Evolutionary conservation across 1,140 invertebrate genomes (phyloP), one percentile per base, ranked within the genome.

Genomic region (Nephila pilipes): DNA sequence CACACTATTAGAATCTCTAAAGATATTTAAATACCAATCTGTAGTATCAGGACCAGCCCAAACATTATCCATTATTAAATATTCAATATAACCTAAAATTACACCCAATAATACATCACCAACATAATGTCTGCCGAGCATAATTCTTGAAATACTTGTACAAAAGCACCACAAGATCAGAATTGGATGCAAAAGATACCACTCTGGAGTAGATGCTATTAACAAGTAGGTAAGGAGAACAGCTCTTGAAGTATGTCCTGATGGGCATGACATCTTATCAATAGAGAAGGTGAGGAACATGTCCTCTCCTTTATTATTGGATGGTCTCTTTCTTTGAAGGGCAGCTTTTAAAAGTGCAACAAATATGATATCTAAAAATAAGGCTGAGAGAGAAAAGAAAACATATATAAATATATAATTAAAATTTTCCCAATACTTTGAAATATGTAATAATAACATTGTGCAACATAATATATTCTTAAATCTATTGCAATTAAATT

Each of bases 251-350:
- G 98, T 97, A 96, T 99, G 99, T 0, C 99, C 99, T 0, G 99
- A 99, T 46, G 99, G 99, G 95, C 99, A 99, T 58, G 98, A 98
- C 95, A 97, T 99, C 94, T 98, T 97, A 95, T 99, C 99, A 0
- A 98, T 96, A 0, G 97, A 96, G 95, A 95, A 96, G 95, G 96
- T 95, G 5, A 96, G 95, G 89, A 97, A 96, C 96, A 97, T 96
- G 94, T 98, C 97, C 94, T 96, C 95, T 93, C 95, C 95, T 63
- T 95, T 95, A 95, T 98, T 97, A 29, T 96, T 95, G 1, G 96
- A 94, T 22, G 98, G 99, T 75, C 99, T 96, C 95, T 97, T 96
- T 94, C 99, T 96, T 94, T 98, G 96, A 22, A 97, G 96, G 75
- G 97, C 95, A 8, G 98, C 97, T 96, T 99, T 99, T 2, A 98